phyloP scores from a whole-genome alignment of 2,888 invertebrate genomes.

The Exephanes ischioxanthus region DNA sequence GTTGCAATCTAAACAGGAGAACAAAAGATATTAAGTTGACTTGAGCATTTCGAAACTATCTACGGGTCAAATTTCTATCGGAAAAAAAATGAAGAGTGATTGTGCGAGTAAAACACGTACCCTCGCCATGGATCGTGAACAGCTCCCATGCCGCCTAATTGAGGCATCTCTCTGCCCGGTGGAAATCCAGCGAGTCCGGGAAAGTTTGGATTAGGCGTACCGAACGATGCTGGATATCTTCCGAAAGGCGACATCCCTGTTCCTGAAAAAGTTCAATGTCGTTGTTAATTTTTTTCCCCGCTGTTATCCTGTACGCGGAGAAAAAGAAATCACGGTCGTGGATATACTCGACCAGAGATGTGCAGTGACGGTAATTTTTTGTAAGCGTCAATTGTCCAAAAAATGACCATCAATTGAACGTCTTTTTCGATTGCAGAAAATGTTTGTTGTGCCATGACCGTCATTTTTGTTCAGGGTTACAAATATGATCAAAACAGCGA shows the following conservation, averaged over 20 bases:
- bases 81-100: too few relatives aligned
- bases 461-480: too few relatives aligned
- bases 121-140: slow-evolving; percentile 90
- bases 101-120: slow-evolving; percentile 80
- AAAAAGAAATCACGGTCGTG: not conserved
- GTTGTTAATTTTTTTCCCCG: slow-evolving; percentile 26
- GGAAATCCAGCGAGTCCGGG: slow-evolving; percentile 90
- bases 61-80: not conserved
- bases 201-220: slow-evolving; percentile 89
- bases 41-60: not conserved
- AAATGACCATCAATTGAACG: too few relatives aligned
- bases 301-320: not conserved
- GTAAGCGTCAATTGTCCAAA: not conserved
- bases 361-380: not conserved
- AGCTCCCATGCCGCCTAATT: slow-evolving; percentile 83
- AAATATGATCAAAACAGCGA: too few relatives aligned
- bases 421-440: too few relatives aligned
- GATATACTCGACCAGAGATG: too few relatives aligned
- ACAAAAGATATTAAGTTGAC: too few relatives aligned
- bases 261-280: slow-evolving; percentile 82
- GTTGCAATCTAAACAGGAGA: slow-evolving; percentile 85
- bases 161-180: slow-evolving; percentile 87
- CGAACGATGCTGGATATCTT: slow-evolving; percentile 90
- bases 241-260: slow-evolving; percentile 93
- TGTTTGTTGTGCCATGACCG: too few relatives aligned